A percentile compares a stretch with the other conserved stretches of the same genome.
Conservation (phyloP, 2,113 vertebrate genomes). For the Apistogramma diplotaenia region DNA sequence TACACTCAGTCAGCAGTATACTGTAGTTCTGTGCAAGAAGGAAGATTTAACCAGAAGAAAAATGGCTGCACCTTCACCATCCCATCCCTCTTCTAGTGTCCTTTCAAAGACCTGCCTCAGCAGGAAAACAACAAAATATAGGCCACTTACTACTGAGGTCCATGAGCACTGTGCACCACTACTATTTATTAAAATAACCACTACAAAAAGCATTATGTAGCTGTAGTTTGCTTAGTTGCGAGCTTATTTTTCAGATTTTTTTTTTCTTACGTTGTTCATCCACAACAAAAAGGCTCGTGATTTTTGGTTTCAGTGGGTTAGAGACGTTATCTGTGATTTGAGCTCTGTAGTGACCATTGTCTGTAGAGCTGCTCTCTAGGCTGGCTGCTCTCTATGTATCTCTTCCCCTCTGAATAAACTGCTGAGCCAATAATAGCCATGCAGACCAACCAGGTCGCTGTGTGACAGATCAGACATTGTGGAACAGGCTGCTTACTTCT, state of each 20-base stretch:
- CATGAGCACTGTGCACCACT: not conserved
- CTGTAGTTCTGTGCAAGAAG: slow-evolving; percentile 28
- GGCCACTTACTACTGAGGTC: slow-evolving; percentile 41
- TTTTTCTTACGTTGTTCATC: slow-evolving; percentile 14
- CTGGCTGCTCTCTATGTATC: slow-evolving; percentile 17
- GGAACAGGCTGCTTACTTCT: slow-evolving; percentile 60
- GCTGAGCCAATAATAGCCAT: slow-evolving; percentile 69
- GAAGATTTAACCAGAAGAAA: slow-evolving; percentile 65
- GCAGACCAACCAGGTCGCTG: slow-evolving; percentile 54
- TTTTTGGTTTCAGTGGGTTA: slow-evolving; percentile 44
- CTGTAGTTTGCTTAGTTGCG: not conserved
- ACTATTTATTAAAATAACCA: slow-evolving; percentile 8
- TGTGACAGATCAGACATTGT: slow-evolving; percentile 65
- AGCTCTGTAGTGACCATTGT: slow-evolving; percentile 63
- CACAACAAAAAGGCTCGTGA: slow-evolving; percentile 42
- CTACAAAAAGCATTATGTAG: not conserved
- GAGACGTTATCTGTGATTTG: slow-evolving; percentile 55
- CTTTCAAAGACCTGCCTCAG: slow-evolving; percentile 65
- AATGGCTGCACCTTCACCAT: slow-evolving; percentile 49
- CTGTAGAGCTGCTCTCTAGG: slow-evolving; percentile 52
- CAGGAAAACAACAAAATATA: slow-evolving; percentile 58
- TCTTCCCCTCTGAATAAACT: slow-evolving; percentile 45
- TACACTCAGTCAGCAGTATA: slow-evolving; percentile 60
- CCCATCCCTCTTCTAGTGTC: slow-evolving; percentile 62
- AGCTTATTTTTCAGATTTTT: not conserved